Conservation (phyloP, 1,140 invertebrate genomes). For the Drosophila melanica region DNA sequence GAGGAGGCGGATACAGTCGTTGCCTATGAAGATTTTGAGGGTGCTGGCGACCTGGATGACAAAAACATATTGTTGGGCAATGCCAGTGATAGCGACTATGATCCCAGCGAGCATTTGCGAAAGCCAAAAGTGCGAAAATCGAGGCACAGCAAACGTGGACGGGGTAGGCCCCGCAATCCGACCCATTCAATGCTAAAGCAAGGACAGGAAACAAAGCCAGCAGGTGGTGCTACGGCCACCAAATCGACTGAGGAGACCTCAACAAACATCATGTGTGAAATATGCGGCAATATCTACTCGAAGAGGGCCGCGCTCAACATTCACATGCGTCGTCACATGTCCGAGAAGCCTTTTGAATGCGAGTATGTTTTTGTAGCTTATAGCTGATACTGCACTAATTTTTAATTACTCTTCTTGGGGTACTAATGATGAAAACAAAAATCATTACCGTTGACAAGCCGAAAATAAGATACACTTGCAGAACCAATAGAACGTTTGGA, state of each 20-base stretch:
- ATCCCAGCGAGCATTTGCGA: slow-evolving; percentile 48
- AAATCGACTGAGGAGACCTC: slow-evolving; percentile 56
- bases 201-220: slow-evolving; percentile 19
- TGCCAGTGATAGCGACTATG: slow-evolving; percentile 68
- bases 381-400: not conserved
- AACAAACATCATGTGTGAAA: slow-evolving; percentile 78
- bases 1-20: slow-evolving; percentile 41
- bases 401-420: not conserved
- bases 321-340: slow-evolving; percentile 78
- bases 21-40: slow-evolving; percentile 43
- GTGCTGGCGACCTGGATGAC: slow-evolving; percentile 48
- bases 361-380: slow-evolving; percentile 58
- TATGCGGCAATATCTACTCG: slow-evolving; percentile 79
- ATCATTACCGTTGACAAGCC: not conserved
- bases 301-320: slow-evolving; percentile 75
- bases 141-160: slow-evolving; percentile 52
- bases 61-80: slow-evolving; percentile 47
- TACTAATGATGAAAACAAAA: not conserved
- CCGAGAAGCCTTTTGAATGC: slow-evolving; percentile 80
- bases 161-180: slow-evolving; percentile 55
- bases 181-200: slow-evolving; percentile 23
- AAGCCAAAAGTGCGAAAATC: slow-evolving; percentile 54
- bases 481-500: not conserved
- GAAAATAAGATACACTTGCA: not conserved
- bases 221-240: slow-evolving; percentile 6